Base-by-base conservation (phyloP, 1,140 invertebrate genomes). In the Magallana gigas region DNA sequence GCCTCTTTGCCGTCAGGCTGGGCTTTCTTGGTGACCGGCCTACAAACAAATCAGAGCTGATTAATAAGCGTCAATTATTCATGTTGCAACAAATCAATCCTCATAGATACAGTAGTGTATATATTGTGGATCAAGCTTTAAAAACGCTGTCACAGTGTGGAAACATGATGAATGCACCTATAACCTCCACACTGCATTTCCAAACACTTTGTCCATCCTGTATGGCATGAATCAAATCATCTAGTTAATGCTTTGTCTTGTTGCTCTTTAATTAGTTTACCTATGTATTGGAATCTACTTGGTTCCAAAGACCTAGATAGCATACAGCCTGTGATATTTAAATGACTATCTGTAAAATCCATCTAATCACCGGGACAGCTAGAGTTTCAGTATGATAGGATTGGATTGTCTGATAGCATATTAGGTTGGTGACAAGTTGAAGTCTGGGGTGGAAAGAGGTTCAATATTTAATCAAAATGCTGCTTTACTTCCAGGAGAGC, bases 341-440 rank as follows among this genome's bases (percentile, higher is more conserved):
- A 76, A 76, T 76, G 68, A 76, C 68, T 76, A 76, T 76, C 68
- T 76, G 68, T 76, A 29, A 71, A 76, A 76, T 76, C 68, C 68
- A 76, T 76, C 68, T 76, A 76, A 76, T 76, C 29, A 76, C 14
- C 5, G 7, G 8, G 14, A 18, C 23, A 36, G 68, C 68, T 76
- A 36, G 68, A 76, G 68, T 76, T 76, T 76, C 68, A 76, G 68
- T 8, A 29, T 76, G 68, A 76, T 76, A 76, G 68, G 68, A 76
- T 76, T 36, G 68, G 36, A 36, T 76, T 76, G 18, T 76, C 8
- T 11, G 23, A 64, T 64, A 12, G 23, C 36, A 29, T 76, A 76
- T 76, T 76, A 76, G 11, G 36, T 76, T 76, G 68, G 68, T 76
- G 68, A 76, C 68, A 36, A 36, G 23, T 18, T 76, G 68, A 76